phyloP scores from a whole-genome alignment of 2,888 invertebrate species.

The Ischnus inquisitorius region DNA sequence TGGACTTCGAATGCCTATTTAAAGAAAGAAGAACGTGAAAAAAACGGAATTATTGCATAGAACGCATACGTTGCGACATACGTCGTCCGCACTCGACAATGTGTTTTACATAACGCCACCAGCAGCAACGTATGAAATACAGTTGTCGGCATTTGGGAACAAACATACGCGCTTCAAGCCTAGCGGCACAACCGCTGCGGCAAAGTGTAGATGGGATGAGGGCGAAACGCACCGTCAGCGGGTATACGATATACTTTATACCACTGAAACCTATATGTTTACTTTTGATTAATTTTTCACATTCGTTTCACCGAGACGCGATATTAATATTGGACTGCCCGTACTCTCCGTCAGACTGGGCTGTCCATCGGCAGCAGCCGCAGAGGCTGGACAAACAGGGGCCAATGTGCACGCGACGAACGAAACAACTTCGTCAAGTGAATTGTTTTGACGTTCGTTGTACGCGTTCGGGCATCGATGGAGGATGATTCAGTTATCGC shows the following conservation, averaged over 20 bases:
- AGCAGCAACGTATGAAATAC: slow-evolving; percentile 50
- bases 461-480: background rate
- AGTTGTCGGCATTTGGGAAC: slow-evolving; percentile 31
- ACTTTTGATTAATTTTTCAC: slow-evolving; percentile 59
- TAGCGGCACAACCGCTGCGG: slow-evolving; percentile 2
- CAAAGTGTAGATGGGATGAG: background rate
- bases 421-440: slow-evolving; percentile 21
- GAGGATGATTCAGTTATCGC: background rate
- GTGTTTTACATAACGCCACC: slow-evolving; percentile 56
- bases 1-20: too few relatives aligned
- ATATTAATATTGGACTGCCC: slow-evolving; percentile 45
- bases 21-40: too few relatives aligned
- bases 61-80: slow-evolving; percentile 1
- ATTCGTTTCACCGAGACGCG: slow-evolving; percentile 46
- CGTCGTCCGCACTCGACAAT: slow-evolving; percentile 31
- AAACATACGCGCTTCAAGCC: background rate
- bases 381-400: slow-evolving; percentile 3
- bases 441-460: background rate
- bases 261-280: slow-evolving; percentile 26
- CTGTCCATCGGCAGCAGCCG: slow-evolving; percentile 53
- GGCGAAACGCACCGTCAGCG: slow-evolving; percentile 25
- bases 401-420: slow-evolving; percentile 10
- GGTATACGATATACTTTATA: slow-evolving; percentile 26
- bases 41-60: background rate
- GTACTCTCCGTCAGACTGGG: slow-evolving; percentile 49